phyloP scores from a whole-genome alignment of 2,797 vertebrate species.

The Hirundo rustica region DNA sequence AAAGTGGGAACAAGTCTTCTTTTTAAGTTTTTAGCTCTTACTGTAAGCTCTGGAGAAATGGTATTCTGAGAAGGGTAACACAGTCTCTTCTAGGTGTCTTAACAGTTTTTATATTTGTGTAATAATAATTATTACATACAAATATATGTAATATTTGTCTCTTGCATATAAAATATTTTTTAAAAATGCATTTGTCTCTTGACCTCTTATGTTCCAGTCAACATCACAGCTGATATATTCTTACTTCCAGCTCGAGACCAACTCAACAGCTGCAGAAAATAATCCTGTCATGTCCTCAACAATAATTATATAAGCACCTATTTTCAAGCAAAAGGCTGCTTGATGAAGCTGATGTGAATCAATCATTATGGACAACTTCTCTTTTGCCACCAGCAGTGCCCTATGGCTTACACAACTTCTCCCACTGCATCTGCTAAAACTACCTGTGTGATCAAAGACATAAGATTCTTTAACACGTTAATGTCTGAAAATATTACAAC shows the following conservation, averaged over 20 bases:
- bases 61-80: slow-evolving; percentile 1
- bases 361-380: neutral
- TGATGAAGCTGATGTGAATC: neutral
- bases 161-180: neutral
- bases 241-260: slow-evolving; percentile 3
- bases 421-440: neutral
- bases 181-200: neutral
- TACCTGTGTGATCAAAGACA: neutral
- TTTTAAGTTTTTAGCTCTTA: neutral
- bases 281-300: neutral
- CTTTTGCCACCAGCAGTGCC: neutral
- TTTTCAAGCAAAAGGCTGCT: neutral
- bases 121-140: neutral
- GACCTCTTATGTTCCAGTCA: slow-evolving; percentile 4
- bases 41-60: neutral
- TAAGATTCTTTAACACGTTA: neutral
- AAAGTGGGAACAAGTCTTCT: neutral
- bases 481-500: neutral
- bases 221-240: neutral
- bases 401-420: neutral
- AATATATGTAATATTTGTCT: neutral
- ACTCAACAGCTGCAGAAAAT: neutral
- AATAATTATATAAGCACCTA: slow-evolving; percentile 1
- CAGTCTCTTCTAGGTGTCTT: neutral
- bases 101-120: neutral